A percentile compares a stretch with the other conserved stretches of the same genome.
These are phyloP conservation scores for Protodeltote pygarga DNA, from an alignment of 2,888 invertebrate species.

Conservation along the genomic window DNA sequence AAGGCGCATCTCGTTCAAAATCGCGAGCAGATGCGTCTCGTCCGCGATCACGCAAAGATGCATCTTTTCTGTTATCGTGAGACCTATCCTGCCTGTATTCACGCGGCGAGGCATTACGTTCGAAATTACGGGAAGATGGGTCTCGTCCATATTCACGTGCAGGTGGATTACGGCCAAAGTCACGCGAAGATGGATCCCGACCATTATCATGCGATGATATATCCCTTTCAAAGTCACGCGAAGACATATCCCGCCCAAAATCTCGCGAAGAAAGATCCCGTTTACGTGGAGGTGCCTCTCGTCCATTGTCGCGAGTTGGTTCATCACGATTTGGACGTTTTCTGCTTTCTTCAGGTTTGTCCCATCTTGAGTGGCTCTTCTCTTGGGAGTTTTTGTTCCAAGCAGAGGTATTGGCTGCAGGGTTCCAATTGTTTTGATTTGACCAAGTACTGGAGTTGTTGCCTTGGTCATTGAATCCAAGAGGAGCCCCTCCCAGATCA, in stretches of 20 bases:
- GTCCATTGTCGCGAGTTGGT: background rate
- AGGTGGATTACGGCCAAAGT: background rate
- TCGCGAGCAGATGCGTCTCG: constrained; percentile 4
- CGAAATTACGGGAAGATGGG: constrained; percentile 5
- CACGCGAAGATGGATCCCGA: constrained; percentile 6
- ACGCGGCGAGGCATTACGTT: background rate
- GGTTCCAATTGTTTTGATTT: constrained; percentile 30
- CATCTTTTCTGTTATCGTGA: background rate
- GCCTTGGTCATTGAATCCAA: constrained; percentile 29
- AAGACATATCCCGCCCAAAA: background rate
- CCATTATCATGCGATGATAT: background rate
- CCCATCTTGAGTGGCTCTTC: constrained; percentile 13
- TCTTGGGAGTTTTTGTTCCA: constrained; percentile 23
- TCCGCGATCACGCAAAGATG: constrained; percentile 6
- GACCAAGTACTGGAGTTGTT: constrained; percentile 21
- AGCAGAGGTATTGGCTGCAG: constrained; percentile 18
- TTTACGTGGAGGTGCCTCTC: background rate
- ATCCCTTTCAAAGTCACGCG: background rate
- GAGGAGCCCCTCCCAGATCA: constrained; percentile 23
- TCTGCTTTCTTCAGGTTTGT: constrained; percentile 1
- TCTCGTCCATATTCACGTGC: constrained; percentile 4
- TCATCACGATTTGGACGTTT: constrained; percentile 1
- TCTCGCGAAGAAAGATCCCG: background rate
- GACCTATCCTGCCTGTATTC: background rate
- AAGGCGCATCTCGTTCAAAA: constrained; percentile 1